A percentile compares a stretch with the other conserved stretches of the same genome.
Evolutionary conservation across 1,140 invertebrate species (phyloP).

Genomic region (Linepithema humile): DNA sequence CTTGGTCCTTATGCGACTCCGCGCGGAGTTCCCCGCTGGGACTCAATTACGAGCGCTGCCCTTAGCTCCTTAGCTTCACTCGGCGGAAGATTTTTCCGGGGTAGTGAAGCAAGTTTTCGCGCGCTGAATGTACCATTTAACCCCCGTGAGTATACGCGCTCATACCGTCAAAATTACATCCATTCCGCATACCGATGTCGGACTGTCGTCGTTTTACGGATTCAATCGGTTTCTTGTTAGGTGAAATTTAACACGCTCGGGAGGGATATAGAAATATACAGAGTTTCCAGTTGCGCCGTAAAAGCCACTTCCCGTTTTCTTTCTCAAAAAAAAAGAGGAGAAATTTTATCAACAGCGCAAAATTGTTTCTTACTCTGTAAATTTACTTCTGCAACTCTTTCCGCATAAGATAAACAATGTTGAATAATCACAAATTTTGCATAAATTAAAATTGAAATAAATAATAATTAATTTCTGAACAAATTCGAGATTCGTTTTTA

Average conservation of each 20-base stretch:
- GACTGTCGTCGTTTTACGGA: neutral
- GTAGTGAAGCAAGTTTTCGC: constrained; percentile 30
- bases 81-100: constrained; percentile 36
- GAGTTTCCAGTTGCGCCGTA: too few species aligned
- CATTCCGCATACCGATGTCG: constrained; percentile 1
- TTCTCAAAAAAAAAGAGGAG: too few species aligned
- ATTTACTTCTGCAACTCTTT: too few species aligned
- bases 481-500: too few species aligned
- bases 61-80: neutral
- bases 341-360: too few species aligned
- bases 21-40: neutral
- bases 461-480: too few species aligned
- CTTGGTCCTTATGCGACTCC: constrained; percentile 21
- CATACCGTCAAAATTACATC: constrained; percentile 18
- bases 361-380: too few species aligned
- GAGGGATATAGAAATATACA: too few species aligned
- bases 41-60: constrained; percentile 44
- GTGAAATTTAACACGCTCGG: neutral
- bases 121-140: constrained; percentile 36
- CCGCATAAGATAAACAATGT: too few species aligned
- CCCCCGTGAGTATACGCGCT: neutral
- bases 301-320: too few species aligned
- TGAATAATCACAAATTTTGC: too few species aligned
- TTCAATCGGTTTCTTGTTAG: neutral
- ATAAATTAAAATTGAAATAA: too few species aligned